Evolutionary conservation across 2,797 vertebrate genomes (phyloP).

Genomic region (Triplophysa bombifrons): DNA sequence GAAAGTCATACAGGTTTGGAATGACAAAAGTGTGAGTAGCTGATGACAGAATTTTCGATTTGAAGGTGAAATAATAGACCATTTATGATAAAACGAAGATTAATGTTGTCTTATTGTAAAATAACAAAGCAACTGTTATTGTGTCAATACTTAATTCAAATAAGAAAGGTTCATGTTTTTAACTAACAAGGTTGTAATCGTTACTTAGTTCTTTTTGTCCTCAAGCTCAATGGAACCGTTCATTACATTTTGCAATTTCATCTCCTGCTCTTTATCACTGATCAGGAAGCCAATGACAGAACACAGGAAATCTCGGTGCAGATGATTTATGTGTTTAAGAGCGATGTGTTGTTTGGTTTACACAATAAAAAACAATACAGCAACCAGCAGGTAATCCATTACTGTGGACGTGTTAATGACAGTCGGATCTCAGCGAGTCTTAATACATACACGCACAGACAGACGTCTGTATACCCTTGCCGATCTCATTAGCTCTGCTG

Average conservation of each 20-base stretch:
- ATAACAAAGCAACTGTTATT: too few relatives aligned
- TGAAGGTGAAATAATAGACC: background rate
- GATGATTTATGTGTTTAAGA: constrained; percentile 23
- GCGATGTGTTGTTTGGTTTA: constrained; percentile 15
- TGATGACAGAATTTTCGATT: too few relatives aligned
- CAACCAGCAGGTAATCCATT: constrained; percentile 14
- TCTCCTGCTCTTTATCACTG: background rate
- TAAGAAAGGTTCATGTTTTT: background rate
- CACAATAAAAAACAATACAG: background rate
- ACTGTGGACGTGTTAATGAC: background rate
- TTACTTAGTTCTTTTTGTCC: constrained; percentile 4
- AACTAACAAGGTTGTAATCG: background rate
- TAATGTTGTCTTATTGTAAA: too few relatives aligned
- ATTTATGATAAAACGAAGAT: too few relatives aligned
- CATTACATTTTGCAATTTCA: constrained; percentile 15
- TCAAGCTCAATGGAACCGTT: constrained; percentile 11
- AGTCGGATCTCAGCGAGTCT: constrained; percentile 1
- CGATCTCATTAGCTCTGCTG: constrained; percentile 17
- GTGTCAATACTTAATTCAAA: background rate
- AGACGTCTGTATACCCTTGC: constrained; percentile 9
- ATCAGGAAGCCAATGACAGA: constrained; percentile 3
- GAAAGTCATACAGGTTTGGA: too few relatives aligned
- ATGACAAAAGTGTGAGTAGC: too few relatives aligned
- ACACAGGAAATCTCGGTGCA: background rate
- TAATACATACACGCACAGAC: background rate